These are phyloP conservation scores for Elymnias hypermnestra DNA, from an alignment of 1,140 invertebrate species.

Conservation along the genomic window DNA sequence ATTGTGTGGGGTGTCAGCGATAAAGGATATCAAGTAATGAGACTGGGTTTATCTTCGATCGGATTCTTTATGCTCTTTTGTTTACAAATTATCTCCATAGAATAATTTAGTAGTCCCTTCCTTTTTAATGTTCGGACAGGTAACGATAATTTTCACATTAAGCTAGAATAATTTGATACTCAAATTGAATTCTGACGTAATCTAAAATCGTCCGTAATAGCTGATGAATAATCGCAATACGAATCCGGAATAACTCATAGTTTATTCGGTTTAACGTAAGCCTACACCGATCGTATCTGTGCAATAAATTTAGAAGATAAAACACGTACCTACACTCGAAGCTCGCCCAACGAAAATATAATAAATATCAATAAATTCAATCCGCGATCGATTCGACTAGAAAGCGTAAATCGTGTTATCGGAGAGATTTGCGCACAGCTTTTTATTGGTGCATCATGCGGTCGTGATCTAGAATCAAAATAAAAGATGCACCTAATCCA, in stretches of 20 bases:
- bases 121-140: neutral
- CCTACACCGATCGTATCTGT: constrained; percentile 57
- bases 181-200: constrained; percentile 20
- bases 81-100: constrained; percentile 10
- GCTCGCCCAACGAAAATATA: constrained; percentile 56
- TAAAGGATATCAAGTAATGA: constrained; percentile 42
- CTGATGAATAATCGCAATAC: constrained; percentile 26
- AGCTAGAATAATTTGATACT: neutral
- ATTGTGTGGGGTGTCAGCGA: constrained; percentile 35
- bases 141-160: neutral
- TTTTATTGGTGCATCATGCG: constrained; percentile 14
- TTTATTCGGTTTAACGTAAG: constrained; percentile 47
- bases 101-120: constrained; percentile 7
- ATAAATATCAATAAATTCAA: constrained; percentile 50
- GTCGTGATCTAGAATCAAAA: constrained; percentile 19
- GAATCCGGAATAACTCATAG: constrained; percentile 43
- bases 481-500: constrained; percentile 11
- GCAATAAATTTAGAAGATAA: constrained; percentile 66
- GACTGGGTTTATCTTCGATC: constrained; percentile 34
- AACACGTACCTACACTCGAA: constrained; percentile 44
- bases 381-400: constrained; percentile 32
- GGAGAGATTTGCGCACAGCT: constrained; percentile 16
- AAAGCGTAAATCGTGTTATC: constrained; percentile 18
- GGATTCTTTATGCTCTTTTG: constrained; percentile 21
- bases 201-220: constrained; percentile 23